Evolutionary conservation across 2,797 vertebrate genomes (phyloP), one percentile per base, ranked within the genome.

Genomic region (Steatocranus sp.): DNA sequence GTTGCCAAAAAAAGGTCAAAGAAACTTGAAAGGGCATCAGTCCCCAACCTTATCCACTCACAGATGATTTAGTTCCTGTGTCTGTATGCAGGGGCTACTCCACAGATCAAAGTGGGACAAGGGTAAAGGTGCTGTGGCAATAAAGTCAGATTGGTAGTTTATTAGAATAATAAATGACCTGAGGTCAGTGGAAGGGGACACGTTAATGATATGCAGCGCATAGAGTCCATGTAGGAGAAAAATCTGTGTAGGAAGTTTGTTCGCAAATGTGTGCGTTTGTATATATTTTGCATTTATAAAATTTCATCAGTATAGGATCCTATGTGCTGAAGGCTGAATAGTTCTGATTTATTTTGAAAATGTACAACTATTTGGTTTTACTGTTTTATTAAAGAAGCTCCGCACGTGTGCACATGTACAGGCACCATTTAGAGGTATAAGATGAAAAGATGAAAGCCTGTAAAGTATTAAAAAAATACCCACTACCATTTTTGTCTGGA

Each of bases 21-120:
- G 68, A 78, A 78, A 93, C 91, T 85, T 93, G 81, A 93, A 90
- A 92, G 88, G 89, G 70, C 84, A 81, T 81, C 84, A 68, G 66
- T 83, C 70, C 43, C 34, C 66, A 88, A 83, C 88, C 89, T 87
- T 76, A 85, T 93, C 92, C 84, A 8, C 87, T 79, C 80, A 83
- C 15, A 18, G 68, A 85, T 93, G 91, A 93, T 92, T 90, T 86
- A 89, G 82, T 75, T 81, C 49, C 54, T 75, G 74, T 77, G 88
- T 88, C 81, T 86, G 56, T 38, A 32, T 56, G 74, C 79, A 36
- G 63, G 81, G n/a, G 12, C 6, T 2, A 58, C 68, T 84, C 84
- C 85, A 46, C 63, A 81, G 88, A 83, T 80, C 83, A 83, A 87
- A 80, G 58, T 85, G 78, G 87, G 86, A 86, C 79, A 50, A 81